Evolutionary conservation across 2,888 invertebrate species (phyloP).

Genomic region (Melinaea marsaeus): DNA sequence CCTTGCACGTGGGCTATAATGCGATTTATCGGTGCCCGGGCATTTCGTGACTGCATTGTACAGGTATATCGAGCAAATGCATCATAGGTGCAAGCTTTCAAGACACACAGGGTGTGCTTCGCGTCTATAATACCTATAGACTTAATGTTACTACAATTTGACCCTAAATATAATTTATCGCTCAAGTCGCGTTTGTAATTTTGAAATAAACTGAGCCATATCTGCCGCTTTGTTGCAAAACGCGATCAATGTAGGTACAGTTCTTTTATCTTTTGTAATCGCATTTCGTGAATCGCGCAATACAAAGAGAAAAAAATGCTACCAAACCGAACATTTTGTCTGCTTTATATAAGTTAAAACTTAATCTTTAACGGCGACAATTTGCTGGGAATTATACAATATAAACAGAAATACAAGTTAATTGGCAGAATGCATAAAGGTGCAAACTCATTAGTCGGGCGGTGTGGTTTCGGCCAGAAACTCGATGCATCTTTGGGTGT

Average conservation of each 20-base stretch:
- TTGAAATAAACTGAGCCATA: neutral
- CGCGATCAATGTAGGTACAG: neutral
- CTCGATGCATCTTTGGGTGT: conserved; percentile 73
- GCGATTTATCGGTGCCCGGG: conserved; percentile 72
- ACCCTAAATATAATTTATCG: conserved; percentile 15
- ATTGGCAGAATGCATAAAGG: conserved; percentile 45
- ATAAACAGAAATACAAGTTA: conserved; percentile 34
- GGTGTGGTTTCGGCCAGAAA: conserved; percentile 73
- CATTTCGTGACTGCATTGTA: conserved; percentile 65
- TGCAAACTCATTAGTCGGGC: conserved; percentile 68
- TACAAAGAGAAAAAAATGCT: neutral
- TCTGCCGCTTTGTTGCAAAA: neutral
- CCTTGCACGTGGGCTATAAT: conserved; percentile 74
- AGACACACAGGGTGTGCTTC: conserved; percentile 27
- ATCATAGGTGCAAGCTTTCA: conserved; percentile 52
- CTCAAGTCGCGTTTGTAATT: neutral
- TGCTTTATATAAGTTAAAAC: conserved; percentile 2
- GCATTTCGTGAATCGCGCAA: neutral
- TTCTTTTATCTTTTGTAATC: conserved; percentile 3
- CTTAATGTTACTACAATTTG: conserved; percentile 13
- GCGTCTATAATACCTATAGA: conserved; percentile 22
- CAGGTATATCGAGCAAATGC: conserved; percentile 52
- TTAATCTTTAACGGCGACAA: conserved; percentile 23
- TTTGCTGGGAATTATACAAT: conserved; percentile 32
- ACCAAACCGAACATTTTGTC: neutral